These are phyloP conservation scores for Platysternon megacephalum DNA, from an alignment of 2,113 vertebrate genomes.

Conservation along the genomic window DNA sequence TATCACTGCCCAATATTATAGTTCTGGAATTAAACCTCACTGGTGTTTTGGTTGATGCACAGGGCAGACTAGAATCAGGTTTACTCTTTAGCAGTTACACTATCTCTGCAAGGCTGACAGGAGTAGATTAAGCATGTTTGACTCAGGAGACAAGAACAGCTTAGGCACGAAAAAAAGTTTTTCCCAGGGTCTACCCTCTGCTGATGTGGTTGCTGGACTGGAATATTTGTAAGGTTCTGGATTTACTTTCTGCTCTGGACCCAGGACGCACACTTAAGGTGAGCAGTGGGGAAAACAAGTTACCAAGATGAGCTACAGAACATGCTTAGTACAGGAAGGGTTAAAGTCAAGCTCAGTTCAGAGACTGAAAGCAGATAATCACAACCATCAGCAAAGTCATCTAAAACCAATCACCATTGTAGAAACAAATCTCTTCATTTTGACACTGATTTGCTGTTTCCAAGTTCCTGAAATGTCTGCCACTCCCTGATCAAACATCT, in stretches of 20 bases:
- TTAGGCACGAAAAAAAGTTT: neutral
- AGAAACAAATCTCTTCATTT: neutral
- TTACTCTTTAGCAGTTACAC: constrained; percentile 38
- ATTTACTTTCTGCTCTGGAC: neutral
- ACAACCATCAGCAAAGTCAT: constrained; percentile 10
- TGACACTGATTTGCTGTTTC: neutral
- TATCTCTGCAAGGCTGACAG: neutral
- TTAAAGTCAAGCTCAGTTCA: neutral
- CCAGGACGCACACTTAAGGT: neutral
- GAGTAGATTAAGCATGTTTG: neutral
- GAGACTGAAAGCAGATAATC: neutral
- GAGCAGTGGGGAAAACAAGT: neutral
- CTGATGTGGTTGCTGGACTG: neutral
- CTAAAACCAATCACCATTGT: neutral
- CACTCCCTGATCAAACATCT: neutral
- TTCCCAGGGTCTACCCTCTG: neutral
- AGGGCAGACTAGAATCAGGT: neutral
- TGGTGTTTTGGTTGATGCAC: neutral
- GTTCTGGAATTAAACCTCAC: constrained; percentile 8
- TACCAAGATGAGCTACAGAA: neutral
- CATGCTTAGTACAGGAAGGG: too few species aligned
- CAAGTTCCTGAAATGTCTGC: neutral
- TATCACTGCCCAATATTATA: constrained; percentile 29
- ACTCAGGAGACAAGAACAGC: neutral
- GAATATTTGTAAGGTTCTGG: neutral